Evolutionary conservation across 64 coral and sea anemone genomes (phyloP), one percentile per base, ranked within the genome.

Genomic region (Catalaphyllia jardinei): DNA sequence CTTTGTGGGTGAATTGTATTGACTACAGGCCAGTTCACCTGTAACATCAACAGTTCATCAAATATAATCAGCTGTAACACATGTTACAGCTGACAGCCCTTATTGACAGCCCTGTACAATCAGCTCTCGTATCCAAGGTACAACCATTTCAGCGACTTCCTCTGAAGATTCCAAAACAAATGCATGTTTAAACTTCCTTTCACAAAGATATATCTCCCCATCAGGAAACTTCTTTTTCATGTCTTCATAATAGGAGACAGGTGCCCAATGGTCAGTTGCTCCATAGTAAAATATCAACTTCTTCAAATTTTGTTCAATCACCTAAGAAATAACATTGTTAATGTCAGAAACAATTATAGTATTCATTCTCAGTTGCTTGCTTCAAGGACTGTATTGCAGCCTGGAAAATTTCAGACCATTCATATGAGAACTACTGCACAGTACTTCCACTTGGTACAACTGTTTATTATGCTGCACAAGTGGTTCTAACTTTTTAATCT

Each of bases 271-370:
- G 73, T 98, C 96, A 55, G 76, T 88, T 3, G 91, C 60, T 54
- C 96, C 96, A 75, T 98, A 98, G 84, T 98, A 98, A 63, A 98
- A 93, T 38, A 98, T 88, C 12, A 98, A 57, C 55, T 93, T 93
- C 65, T 95, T 71, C 28, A 98, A 87, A 52, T 98, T 87, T 54
- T 88, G 75, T 71, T 77, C 35, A 55, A 98, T 98, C 4, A 95
- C 87, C 96, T 98, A 72, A 61, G 73, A 31, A 33, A 86, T 29
- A 52, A 72, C 39, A 90, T 57, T 52, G 15, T 67, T 60, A 60
- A 52, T 4, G 14, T 59, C 3, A 24, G 6, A 29, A 29, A 25
- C 28, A 79, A 4, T n/a, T n/a, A n/a, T 60, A 5, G 42, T 46
- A 8, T 46, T 5, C 42, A 46, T 46, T 46, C 4, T 46, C 4